phyloP scores from a whole-genome alignment of 1,140 invertebrate species.

The Ylistrum balloti region DNA sequence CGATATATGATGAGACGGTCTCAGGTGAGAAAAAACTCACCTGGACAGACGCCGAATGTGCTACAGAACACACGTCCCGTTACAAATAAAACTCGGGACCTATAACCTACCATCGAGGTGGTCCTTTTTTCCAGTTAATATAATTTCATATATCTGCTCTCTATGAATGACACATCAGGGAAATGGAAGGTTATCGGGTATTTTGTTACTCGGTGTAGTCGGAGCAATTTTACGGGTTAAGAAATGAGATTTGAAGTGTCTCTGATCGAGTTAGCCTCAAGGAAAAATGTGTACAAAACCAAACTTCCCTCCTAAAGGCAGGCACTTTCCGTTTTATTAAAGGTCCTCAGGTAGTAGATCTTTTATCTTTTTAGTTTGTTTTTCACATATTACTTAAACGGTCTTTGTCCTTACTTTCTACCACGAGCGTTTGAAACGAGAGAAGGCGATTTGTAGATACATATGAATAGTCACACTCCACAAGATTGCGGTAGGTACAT shows the following conservation, averaged over 20 bases:
- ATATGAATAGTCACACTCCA: background rate
- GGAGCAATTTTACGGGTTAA: background rate
- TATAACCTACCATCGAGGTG: background rate
- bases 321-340: background rate
- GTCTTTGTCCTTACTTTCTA: constrained; percentile 12
- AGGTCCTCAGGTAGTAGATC: background rate
- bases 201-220: background rate
- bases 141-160: constrained; percentile 29
- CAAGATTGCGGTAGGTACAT: constrained; percentile 16
- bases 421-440: background rate
- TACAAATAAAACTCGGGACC: background rate
- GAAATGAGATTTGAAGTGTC: background rate
- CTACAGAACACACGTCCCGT: background rate
- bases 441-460: constrained; percentile 1
- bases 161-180: background rate
- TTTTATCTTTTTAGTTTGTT: constrained; percentile 35
- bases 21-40: constrained; percentile 2
- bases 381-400: background rate
- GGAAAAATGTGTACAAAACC: background rate
- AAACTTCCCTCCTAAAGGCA: background rate
- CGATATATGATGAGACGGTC: background rate
- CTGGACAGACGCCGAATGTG: background rate
- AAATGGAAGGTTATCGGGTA: background rate
- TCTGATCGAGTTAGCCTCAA: background rate
- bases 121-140: constrained; percentile 36